Conservation (phyloP, 2,797 vertebrate genomes). For the Gallirallus australis region DNA sequence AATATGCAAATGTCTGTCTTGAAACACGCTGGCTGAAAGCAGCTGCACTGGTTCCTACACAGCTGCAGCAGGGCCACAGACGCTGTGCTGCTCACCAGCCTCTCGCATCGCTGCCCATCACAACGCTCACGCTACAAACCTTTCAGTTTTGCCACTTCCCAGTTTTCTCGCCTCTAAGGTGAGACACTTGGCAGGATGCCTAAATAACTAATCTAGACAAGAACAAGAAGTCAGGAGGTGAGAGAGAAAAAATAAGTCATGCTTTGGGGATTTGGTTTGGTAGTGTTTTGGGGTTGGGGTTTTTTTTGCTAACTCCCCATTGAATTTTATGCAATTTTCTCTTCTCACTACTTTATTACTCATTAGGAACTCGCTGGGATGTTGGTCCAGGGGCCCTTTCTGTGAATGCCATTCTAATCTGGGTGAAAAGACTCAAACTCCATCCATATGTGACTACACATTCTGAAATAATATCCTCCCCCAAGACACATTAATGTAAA, state of each 20-base stretch:
- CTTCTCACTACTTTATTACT: neutral
- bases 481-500: constrained; percentile 21
- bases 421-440: neutral
- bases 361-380: neutral
- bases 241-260: neutral
- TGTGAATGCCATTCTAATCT: neutral
- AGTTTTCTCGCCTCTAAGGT: neutral
- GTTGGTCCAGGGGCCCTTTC: neutral
- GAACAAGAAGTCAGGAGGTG: neutral
- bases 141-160: neutral
- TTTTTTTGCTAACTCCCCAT: neutral
- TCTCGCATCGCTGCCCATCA: neutral
- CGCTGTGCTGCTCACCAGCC: neutral
- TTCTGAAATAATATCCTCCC: constrained; percentile 44
- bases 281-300: no score
- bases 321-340: neutral
- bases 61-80: neutral
- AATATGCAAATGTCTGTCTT: neutral
- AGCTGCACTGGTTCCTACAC: neutral
- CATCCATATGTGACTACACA: neutral
- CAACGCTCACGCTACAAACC: neutral
- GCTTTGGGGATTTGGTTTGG: neutral
- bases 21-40: neutral
- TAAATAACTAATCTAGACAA: neutral
- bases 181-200: neutral